Conservation (phyloP, 2,888 invertebrate species). For the Cheilosia pagana region DNA sequence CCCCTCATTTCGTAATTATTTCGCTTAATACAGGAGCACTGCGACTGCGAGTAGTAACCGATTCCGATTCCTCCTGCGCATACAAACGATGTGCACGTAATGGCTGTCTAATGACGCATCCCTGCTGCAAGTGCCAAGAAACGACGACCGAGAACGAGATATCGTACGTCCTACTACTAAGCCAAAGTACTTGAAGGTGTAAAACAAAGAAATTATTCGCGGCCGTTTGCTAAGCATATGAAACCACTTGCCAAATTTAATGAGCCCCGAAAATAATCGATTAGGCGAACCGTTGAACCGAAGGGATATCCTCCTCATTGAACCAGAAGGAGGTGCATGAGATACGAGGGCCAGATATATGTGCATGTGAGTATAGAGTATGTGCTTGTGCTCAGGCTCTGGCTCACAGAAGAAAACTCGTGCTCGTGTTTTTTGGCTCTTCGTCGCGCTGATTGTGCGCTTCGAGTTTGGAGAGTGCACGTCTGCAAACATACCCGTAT, state of each 20-base stretch:
- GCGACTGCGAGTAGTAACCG: not conserved
- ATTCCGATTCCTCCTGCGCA: slow-evolving; percentile 19
- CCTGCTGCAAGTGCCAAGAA: slow-evolving; percentile 45
- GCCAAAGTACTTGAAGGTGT: slow-evolving; percentile 48
- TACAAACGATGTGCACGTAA: slow-evolving; percentile 57
- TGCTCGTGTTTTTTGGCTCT: slow-evolving; percentile 32
- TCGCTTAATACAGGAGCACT: slow-evolving; percentile 22
- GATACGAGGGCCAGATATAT: slow-evolving; percentile 59
- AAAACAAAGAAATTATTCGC: slow-evolving; percentile 75
- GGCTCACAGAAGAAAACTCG: slow-evolving; percentile 28
- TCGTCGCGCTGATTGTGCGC: slow-evolving; percentile 48
- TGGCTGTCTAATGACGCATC: slow-evolving; percentile 57
- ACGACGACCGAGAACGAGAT: slow-evolving; percentile 4
- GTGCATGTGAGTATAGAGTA: slow-evolving; percentile 23
- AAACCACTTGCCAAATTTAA: slow-evolving; percentile 74
- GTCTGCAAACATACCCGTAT: slow-evolving; percentile 58
- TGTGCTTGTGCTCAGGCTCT: slow-evolving; percentile 28
- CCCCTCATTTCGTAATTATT: slow-evolving; percentile 59
- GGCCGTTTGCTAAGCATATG: slow-evolving; percentile 72
- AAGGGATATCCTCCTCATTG: slow-evolving; percentile 70
- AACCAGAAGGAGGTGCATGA: slow-evolving; percentile 72
- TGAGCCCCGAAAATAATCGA: slow-evolving; percentile 73
- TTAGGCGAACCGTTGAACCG: slow-evolving; percentile 73
- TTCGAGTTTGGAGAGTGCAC: slow-evolving; percentile 38
- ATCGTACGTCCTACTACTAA: not conserved